A percentile compares a stretch with the other conserved stretches of the same genome.
Conservation (phyloP, 2,888 invertebrate genomes). For the Trilocha varians region DNA sequence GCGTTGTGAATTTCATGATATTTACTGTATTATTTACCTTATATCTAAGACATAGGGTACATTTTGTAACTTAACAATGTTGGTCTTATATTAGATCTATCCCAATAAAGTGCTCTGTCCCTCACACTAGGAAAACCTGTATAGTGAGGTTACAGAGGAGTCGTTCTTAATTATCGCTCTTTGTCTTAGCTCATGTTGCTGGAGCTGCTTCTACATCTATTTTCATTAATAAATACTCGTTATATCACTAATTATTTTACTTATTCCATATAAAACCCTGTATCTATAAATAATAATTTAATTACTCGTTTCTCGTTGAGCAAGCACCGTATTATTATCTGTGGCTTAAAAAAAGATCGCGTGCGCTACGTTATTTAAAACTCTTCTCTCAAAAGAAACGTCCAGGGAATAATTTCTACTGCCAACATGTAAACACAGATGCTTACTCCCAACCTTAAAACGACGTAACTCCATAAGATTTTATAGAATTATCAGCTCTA, state of each 20-base stretch:
- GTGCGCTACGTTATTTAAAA: constrained; percentile 39
- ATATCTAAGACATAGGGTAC: too few relatives aligned
- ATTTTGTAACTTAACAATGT: too few relatives aligned
- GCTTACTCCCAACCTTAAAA: constrained; percentile 14
- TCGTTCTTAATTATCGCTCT: too few relatives aligned
- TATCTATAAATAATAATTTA: background rate
- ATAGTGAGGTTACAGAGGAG: too few relatives aligned
- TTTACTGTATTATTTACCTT: too few relatives aligned
- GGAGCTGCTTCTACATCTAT: too few relatives aligned
- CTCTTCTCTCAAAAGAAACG: constrained; percentile 34
- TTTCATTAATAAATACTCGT: too few relatives aligned
- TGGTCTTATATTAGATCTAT: too few relatives aligned
- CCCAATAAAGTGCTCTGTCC: too few relatives aligned
- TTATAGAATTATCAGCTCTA: constrained; percentile 11
- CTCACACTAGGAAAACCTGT: too few relatives aligned
- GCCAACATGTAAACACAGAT: constrained; percentile 55
- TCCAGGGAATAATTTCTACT: constrained; percentile 52
- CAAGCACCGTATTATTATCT: constrained; percentile 17
- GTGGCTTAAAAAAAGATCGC: constrained; percentile 24
- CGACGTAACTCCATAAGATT: constrained; percentile 1
- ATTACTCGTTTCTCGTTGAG: background rate
- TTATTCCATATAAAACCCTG: background rate
- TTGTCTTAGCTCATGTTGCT: too few relatives aligned
- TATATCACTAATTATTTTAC: background rate
- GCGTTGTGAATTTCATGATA: too few relatives aligned